Percentiles rank a stretch among this genome's conserved stretches.
These are phyloP conservation scores for Symphodus melops DNA, from an alignment of 2,113 vertebrate genomes.

Conservation along the genomic window DNA sequence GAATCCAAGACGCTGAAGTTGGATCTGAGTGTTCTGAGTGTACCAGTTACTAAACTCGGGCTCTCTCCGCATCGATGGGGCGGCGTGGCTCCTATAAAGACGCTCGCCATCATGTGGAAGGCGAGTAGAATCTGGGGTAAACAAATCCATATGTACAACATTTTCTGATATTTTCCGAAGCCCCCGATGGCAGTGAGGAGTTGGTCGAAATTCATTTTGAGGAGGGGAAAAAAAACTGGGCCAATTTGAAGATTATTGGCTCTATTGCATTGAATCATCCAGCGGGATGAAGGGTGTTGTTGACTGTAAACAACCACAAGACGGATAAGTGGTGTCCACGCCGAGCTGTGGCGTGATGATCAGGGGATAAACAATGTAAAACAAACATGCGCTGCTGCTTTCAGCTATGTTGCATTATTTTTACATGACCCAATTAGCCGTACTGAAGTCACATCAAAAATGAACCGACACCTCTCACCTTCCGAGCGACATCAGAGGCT, in stretches of 20 bases:
- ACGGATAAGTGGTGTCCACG: background rate
- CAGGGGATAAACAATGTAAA: constrained; percentile 15
- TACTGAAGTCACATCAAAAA: background rate
- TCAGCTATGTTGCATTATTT: background rate
- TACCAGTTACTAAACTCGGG: constrained; percentile 23
- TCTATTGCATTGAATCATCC: background rate
- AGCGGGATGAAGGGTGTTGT: background rate
- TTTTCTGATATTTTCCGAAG: constrained; percentile 82
- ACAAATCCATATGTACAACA: constrained; percentile 82
- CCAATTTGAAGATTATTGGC: background rate
- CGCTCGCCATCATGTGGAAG: constrained; percentile 83
- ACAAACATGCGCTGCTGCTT: background rate
- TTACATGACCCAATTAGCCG: background rate
- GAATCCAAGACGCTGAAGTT: constrained; percentile 66
- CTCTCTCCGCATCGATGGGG: constrained; percentile 66
- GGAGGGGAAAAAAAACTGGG: background rate
- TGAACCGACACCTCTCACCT: background rate
- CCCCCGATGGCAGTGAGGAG: constrained; percentile 75
- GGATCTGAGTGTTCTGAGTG: background rate
- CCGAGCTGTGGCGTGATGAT: background rate
- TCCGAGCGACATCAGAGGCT: too few species aligned
- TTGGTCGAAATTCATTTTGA: constrained; percentile 82
- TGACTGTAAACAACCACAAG: background rate
- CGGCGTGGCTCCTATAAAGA: constrained; percentile 82
- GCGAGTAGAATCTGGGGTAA: constrained; percentile 79